Percentiles rank a stretch among this genome's conserved stretches.
Conservation (phyloP, 2,888 invertebrate species). For the Mesochorus sp. region DNA sequence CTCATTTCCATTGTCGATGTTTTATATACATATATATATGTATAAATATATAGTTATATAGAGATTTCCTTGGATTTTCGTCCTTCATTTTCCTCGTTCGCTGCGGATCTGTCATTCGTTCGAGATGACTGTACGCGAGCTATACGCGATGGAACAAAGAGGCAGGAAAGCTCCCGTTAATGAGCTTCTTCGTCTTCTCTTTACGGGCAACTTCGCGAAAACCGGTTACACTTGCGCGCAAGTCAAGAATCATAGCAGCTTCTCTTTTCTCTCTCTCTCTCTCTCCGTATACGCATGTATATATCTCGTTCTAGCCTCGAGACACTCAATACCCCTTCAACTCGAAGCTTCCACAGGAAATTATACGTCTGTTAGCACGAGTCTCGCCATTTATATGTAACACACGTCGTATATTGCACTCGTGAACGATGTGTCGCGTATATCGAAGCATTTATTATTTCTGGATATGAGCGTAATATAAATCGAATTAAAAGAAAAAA, state of each 20-base stretch:
- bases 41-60: neutral
- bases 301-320: conserved; percentile 50
- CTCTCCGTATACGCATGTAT: neutral
- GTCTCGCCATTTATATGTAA: neutral
- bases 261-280: neutral
- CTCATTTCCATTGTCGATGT: neutral
- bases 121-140: conserved; percentile 23
- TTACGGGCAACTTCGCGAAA: conserved; percentile 72
- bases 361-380: conserved; percentile 79
- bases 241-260: conserved; percentile 20
- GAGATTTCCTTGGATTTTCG: conserved; percentile 13
- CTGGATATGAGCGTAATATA: too few relatives aligned
- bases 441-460: too few relatives aligned
- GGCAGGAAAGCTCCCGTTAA: conserved; percentile 78
- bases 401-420: neutral
- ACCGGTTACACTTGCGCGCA: conserved; percentile 77
- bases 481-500: too few relatives aligned
- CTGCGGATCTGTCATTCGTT: conserved; percentile 22
- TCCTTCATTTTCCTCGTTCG: neutral
- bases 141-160: conserved; percentile 1
- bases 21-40: conserved; percentile 1
- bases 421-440: neutral
- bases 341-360: conserved; percentile 78
- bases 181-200: conserved; percentile 80
- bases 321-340: conserved; percentile 71